A percentile compares a stretch with the other conserved stretches of the same genome.
These are phyloP conservation scores for Acheta domesticus DNA, from an alignment of 2,888 invertebrate species.

Conservation along the genomic window DNA sequence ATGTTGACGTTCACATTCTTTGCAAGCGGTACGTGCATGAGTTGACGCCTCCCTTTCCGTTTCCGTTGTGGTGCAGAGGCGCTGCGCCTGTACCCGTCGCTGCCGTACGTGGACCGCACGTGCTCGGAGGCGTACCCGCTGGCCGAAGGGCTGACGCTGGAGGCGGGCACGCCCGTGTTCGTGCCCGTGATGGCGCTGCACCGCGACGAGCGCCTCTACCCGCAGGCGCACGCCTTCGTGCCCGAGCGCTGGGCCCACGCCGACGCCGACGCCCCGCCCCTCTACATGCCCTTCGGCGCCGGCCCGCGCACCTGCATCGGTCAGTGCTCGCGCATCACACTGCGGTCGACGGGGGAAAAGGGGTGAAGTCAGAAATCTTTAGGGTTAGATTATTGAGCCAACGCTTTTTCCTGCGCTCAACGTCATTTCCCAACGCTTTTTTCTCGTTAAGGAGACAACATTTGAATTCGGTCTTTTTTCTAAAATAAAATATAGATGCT, in stretches of 20 bases:
- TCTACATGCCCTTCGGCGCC: neutral
- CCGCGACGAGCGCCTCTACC: conserved; percentile 1
- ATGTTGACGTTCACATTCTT: no score
- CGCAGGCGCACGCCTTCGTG: neutral
- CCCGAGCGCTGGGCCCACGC: neutral
- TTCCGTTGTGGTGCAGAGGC: neutral
- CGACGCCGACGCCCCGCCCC: neutral
- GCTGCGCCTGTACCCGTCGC: neutral
- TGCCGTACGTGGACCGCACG: neutral
- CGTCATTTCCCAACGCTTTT: no score
- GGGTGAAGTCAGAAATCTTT: no score
- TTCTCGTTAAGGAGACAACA: no score
- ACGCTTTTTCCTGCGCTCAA: no score
- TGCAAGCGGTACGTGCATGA: no score
- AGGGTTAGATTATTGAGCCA: no score
- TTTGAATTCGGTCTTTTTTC: no score
- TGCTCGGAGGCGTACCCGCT: neutral
- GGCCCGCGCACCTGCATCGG: neutral
- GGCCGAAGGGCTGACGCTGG: neutral
- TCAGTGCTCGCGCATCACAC: neutral
- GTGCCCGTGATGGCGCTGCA: neutral
- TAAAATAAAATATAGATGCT: no score
- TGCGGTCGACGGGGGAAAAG: no score
- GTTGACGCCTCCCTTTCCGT: no score
- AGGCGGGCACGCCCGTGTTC: neutral